A percentile compares a stretch with the other conserved stretches of the same genome.
Evolutionary conservation across 1,140 invertebrate genomes (phyloP).

Genomic region (Centruroides sculpturatus): DNA sequence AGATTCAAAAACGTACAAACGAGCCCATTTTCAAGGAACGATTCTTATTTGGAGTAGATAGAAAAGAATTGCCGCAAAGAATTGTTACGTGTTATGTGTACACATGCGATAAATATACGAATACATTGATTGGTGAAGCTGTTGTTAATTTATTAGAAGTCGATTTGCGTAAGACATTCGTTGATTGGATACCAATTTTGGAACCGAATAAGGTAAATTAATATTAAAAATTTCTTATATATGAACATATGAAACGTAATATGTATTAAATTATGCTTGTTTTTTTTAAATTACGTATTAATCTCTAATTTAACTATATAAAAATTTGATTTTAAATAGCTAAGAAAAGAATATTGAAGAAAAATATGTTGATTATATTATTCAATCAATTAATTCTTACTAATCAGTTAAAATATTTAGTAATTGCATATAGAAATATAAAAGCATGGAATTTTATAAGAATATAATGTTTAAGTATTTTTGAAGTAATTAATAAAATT

Average conservation of each 20-base stretch:
- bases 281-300: no score
- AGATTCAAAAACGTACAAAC: conserved; percentile 44
- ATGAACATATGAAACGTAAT: neutral
- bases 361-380: no score
- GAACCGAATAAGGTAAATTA: conserved; percentile 11
- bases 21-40: conserved; percentile 57
- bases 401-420: no score
- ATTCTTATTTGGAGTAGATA: conserved; percentile 50
- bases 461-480: no score
- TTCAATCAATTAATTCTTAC: no score
- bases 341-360: no score
- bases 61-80: conserved; percentile 34
- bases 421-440: no score
- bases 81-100: conserved; percentile 45
- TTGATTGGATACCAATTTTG: conserved; percentile 11
- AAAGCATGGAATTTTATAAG: no score
- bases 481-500: no score
- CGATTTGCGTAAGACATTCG: conserved; percentile 26
- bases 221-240: neutral
- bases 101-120: conserved; percentile 42
- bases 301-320: no score
- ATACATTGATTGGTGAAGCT: conserved; percentile 47
- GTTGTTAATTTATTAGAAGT: conserved; percentile 44
- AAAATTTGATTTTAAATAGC: no score
- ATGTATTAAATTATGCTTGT: no score